These are phyloP conservation scores for Drosophila stalkeri DNA, from an alignment of 2,888 invertebrate genomes.

Conservation along the genomic window DNA sequence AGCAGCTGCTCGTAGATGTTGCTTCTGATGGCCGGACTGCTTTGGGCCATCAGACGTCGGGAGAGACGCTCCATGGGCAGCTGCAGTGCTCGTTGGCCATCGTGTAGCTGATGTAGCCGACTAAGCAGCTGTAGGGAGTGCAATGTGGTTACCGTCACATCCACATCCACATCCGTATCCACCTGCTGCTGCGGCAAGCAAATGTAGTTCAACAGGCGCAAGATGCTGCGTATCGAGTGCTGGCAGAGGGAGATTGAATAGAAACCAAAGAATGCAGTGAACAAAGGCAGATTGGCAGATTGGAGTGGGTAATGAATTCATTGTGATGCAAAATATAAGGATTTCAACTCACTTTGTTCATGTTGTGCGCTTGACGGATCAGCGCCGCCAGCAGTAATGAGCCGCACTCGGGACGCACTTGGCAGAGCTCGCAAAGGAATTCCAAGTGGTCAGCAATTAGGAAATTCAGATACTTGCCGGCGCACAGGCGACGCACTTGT, in stretches of 20 bases:
- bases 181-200: constrained; percentile 37
- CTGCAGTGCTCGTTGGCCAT: constrained; percentile 65
- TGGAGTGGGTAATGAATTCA: constrained; percentile 23
- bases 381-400: constrained; percentile 81
- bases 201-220: constrained; percentile 64
- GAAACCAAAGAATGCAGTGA: constrained; percentile 15
- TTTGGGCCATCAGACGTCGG: constrained; percentile 58
- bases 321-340: constrained; percentile 57
- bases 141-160: constrained; percentile 26
- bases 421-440: constrained; percentile 82
- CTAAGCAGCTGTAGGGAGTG: constrained; percentile 73
- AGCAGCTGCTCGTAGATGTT: constrained; percentile 67
- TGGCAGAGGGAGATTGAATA: constrained; percentile 24
- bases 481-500: constrained; percentile 83
- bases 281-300: constrained; percentile 14
- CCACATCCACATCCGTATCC: background rate
- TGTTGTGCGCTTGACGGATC: constrained; percentile 74
- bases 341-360: constrained; percentile 78
- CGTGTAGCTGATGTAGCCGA: constrained; percentile 70
- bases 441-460: constrained; percentile 84
- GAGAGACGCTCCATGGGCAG: constrained; percentile 79
- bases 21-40: constrained; percentile 50
- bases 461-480: constrained; percentile 79
- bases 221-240: constrained; percentile 70
- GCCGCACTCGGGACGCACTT: constrained; percentile 81